Conservation (phyloP, 2,797 vertebrate genomes). For the Artibeus jamaicensis region DNA sequence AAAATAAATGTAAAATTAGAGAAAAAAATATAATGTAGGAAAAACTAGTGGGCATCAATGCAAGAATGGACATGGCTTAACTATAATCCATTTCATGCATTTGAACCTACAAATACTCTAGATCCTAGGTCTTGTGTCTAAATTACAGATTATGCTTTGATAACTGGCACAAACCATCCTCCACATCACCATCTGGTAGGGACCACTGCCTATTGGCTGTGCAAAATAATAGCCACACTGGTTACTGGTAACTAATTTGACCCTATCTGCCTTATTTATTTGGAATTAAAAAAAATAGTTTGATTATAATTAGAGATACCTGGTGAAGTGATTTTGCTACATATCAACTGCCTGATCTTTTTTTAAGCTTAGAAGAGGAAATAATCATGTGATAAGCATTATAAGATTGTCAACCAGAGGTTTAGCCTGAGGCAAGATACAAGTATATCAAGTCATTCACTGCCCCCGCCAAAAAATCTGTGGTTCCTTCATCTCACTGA, state of each 20-base stretch:
- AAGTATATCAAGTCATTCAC: background rate
- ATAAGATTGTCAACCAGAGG: background rate
- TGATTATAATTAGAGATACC: background rate
- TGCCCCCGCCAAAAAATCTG: background rate
- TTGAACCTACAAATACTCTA: background rate
- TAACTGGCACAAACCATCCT: background rate
- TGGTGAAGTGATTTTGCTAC: background rate
- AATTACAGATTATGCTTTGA: background rate
- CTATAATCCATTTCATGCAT: background rate
- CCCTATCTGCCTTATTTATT: background rate
- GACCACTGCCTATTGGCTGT: background rate
- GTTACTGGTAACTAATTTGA: background rate
- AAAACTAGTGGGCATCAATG: background rate
- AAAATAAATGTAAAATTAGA: background rate
- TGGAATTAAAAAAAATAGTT: background rate
- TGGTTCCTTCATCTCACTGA: background rate
- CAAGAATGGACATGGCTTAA: background rate
- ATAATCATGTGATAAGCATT: background rate
- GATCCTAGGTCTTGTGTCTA: background rate
- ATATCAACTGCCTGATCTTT: background rate
- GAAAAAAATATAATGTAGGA: background rate
- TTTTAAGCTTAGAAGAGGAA: background rate
- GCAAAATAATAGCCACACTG: background rate
- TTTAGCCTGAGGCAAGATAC: background rate
- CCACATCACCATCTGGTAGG: background rate